Evolutionary conservation across 1,140 invertebrate species (phyloP), one percentile per base, ranked within the genome.

Genomic region (Drosophila guanche): DNA sequence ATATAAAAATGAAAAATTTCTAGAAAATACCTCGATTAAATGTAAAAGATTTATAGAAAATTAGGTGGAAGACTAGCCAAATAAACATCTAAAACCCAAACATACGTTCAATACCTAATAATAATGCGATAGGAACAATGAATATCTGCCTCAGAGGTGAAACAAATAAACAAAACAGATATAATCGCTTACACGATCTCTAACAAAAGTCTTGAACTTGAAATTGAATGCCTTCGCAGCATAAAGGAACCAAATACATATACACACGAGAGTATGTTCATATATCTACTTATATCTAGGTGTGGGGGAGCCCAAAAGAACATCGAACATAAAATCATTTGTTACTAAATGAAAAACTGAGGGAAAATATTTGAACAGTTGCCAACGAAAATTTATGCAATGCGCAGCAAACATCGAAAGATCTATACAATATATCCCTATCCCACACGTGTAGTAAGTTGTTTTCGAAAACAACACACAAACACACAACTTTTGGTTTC

Each of bases 321-420:
- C 70, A 80, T 80, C 58, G 67, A 80, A 86, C 81, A 85, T 86
- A 76, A 83, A 76, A 83, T 85, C 65, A 67, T 61, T 79, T 76
- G 76, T 85, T 80, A 69, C 75, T 73, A 52, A 59, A 76, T 52
- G 56, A 70, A 76, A 73, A 85, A 80, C 52, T 14, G 66, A 67
- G 61, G 60, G 43, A 62, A 88, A 63, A 83, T 88, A 88, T 86
- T 86, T 86, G 83, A 86, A 88, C 47, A 58, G 59, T 63, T 86
- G 83, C 83, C 83, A 86, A 80, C 37, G 45, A 66, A 75, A 80
- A 86, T 85, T 77, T 86, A 85, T 85, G 81, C 81, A 85, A 85
- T 62, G 76, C 52, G 59, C 74, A 54, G 56, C 56, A 62, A 69
- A 63, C 55, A 68, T 50, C 60, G 43, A n/a, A 61, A 58, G 42